Evolutionary conservation across 2,113 vertebrate species (phyloP), one percentile per base, ranked within the genome.

Genomic region (Ophthalmotilapia sp.): DNA sequence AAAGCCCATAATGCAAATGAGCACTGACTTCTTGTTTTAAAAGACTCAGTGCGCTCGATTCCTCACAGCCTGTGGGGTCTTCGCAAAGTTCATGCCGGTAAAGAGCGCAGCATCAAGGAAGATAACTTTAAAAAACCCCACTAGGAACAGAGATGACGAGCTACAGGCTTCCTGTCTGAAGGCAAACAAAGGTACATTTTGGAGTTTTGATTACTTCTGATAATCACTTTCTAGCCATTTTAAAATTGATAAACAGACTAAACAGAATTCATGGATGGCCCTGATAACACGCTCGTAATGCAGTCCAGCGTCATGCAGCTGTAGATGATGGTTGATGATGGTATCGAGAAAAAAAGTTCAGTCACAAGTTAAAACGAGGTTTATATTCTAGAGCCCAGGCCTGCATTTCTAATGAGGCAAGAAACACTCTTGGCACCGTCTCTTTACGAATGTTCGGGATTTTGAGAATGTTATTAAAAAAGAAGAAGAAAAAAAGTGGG

Each of bases 71-170:
- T 75, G 70, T 49, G 26, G 26, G 40, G 23, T 17, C 42, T 5
- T 26, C 40, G 17, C 21, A 47, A 26, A 73, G 70, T 75, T 77
- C 42, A 19, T n/a, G 70, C 26, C 8, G 15, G 45, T 49, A 13
- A 0, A 49, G 9, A 29, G 70, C 4, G 6, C 23, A 31, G 70
- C 23, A 75, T 75, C 38, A 26, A 45, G 38, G 13, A 73, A 45
- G 13, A 17, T 0, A 73, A 73, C 65, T 73, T 23, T 3, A 26
- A 70, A 68, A 60, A n/a, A 0, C 0, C 12, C 58, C 6, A 45
- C 21, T 15, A 10, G 38, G 0, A 65, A 45, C 21, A 45, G 68
- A 73, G 38, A 70, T 23, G 65, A 45, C 2, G 1, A 49, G 23
- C 2, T 31, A 77, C 0, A 49, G 15, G 6, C 23, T 47, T 75